Base-by-base conservation (phyloP, 1,140 invertebrate species). In the Streblospio benedicti region DNA sequence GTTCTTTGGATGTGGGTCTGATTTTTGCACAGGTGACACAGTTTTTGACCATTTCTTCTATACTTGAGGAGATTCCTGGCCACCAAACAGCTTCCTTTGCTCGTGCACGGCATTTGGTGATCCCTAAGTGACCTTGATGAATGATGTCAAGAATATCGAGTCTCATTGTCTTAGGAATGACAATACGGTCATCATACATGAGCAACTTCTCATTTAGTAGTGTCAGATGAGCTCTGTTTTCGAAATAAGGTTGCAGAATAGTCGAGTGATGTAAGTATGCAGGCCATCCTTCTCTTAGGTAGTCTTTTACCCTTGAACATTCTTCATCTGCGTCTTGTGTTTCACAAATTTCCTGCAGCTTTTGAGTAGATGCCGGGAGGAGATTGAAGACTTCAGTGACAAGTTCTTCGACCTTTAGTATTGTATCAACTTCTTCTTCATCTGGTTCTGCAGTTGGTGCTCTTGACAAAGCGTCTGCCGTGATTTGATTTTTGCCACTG, bases 1-100 rank as follows among this genome's bases (percentile, higher is more conserved):
- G 20, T 20, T 61, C 59, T 55, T 35, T 43, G 9, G 41, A 41
- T 30, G 43, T 41, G 31, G 20, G 18, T 32, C n/a, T n/a, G n/a
- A n/a, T n/a, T n/a, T n/a, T n/a, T n/a, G n/a, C n/a, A n/a, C n/a
- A n/a, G n/a, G n/a, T n/a, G n/a, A n/a, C n/a, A n/a, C n/a, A n/a
- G n/a, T n/a, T n/a, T n/a, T n/a, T n/a, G n/a, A n/a, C n/a, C n/a
- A n/a, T n/a, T 2, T 47, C 44, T 2, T 44, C 45, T 1, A 64
- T 41, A 2, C 59, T 20, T 3, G 25, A 57, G 23, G 27, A 47
- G 12, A 64, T 27, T 6, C 58, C 60, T 20, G 61, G 60, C 66
- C 64, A 68, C 56, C 59, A 66, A 2, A 68, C 18, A 25, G 43
- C 23, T 20, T 49, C 30, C 31, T 57, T 53, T 9, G 66, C 64